Evolutionary conservation across 2,888 invertebrate species (phyloP).

Genomic region (Lymantria dispar): DNA sequence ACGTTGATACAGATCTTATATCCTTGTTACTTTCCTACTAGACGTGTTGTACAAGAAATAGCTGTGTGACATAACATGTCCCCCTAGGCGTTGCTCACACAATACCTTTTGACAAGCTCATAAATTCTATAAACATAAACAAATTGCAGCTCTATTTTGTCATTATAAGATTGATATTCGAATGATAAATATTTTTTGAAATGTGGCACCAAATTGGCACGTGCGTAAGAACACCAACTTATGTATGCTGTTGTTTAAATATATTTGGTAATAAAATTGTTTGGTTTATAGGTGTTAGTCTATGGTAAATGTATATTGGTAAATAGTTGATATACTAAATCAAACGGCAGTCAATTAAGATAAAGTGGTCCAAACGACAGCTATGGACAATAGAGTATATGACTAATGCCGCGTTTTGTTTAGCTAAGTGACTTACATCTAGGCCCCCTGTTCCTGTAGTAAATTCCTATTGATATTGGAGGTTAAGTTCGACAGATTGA

Average conservation of each 20-base stretch:
- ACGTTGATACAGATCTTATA: constrained; percentile 68
- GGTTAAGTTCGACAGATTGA: constrained; percentile 4
- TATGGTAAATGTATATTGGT: constrained; percentile 45
- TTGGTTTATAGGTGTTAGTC: constrained; percentile 22
- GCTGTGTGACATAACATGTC: constrained; percentile 70
- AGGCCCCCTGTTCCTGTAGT: constrained; percentile 36
- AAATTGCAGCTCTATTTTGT: constrained; percentile 15
- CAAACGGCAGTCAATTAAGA: constrained; percentile 81
- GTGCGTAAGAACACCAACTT: constrained; percentile 44
- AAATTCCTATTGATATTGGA: constrained; percentile 44
- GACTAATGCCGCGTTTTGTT: constrained; percentile 77
- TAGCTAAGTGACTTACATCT: constrained; percentile 68
- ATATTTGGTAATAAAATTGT: constrained; percentile 30
- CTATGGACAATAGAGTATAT: constrained; percentile 70
- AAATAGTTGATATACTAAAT: constrained; percentile 65
- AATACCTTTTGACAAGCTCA: constrained; percentile 47
- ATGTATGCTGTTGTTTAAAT: constrained; percentile 36
- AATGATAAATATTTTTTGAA: constrained; percentile 14
- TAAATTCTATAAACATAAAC: constrained; percentile 16
- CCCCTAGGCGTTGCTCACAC: constrained; percentile 65
- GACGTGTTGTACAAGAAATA: constrained; percentile 69
- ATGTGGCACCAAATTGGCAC: constrained; percentile 32
- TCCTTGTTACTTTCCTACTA: constrained; percentile 72
- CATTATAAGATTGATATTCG: constrained; percentile 32
- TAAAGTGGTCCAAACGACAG: constrained; percentile 73